Base-by-base conservation (phyloP, 1,140 invertebrate species). In the Drosophila funebris region DNA sequence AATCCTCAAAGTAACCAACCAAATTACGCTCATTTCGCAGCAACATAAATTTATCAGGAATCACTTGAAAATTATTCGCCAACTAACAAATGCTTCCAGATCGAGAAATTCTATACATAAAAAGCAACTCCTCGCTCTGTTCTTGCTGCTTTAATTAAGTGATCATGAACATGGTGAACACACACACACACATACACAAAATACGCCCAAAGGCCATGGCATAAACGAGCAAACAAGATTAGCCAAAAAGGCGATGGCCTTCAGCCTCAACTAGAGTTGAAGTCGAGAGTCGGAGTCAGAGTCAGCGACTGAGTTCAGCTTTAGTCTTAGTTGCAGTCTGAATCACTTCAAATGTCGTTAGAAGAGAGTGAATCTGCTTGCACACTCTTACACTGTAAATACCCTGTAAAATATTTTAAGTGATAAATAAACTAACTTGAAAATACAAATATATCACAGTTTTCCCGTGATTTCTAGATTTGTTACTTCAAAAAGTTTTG, bases 1-100 rank as follows among this genome's bases (percentile, higher is more conserved):
- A 54, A 52, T 24, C 36, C 52, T 41, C 54, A 60, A 68, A 62
- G 61, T 24, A 82, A 64, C 78, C 72, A 78, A 88, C 84, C 83
- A 88, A 88, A 88, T 89, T 88, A 88, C 84, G 83, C 83, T 88
- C 73, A 88, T 88, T 87, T 88, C 44, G 70, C 61, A 61, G 83
- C 70, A 48, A 73, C 73, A 84, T 89, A 88, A 88, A 83, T 89
- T 88, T 88, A 88, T 88, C 83, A 67, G 48, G 39, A 75, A 88
- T 83, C 82, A 78, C 41, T 33, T 22, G 43, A n/a, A 60, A 50
- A 60, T 60, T 46, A 46, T 60, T 48, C 29, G 48, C 48, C 29
- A 48, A 48, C 24, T 31, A 31, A 27, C 46, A 14, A 68, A 68
- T 36, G 43, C 43, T 22, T 9, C 41, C 41, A 57, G 29, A 44